phyloP scores from a whole-genome alignment of 2,113 vertebrate genomes.

The Phylloscopus trochilus region DNA sequence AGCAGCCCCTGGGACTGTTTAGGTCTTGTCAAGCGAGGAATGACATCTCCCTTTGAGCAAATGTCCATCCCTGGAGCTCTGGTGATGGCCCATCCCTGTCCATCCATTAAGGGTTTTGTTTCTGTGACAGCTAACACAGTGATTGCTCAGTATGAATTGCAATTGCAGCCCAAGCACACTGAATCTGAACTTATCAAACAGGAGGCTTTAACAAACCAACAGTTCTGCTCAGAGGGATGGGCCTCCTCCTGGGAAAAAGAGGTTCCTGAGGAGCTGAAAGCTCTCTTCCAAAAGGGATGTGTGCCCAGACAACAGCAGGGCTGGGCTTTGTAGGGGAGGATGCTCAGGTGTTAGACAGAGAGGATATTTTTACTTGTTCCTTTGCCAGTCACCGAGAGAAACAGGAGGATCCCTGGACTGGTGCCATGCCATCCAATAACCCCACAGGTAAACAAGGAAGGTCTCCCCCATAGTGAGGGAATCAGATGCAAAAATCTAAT shows the following conservation, averaged over 20 bases:
- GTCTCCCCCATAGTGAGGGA: background rate
- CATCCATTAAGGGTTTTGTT: conserved; percentile 20
- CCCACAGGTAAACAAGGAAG: background rate
- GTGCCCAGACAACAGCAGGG: conserved; percentile 50
- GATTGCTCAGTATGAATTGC: background rate
- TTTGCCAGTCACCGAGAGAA: background rate
- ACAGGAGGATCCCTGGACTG: background rate
- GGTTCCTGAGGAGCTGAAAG: background rate
- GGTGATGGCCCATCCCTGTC: background rate
- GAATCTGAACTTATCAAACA: background rate
- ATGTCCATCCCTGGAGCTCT: background rate
- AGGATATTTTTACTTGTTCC: background rate
- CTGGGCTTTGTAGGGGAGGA: background rate
- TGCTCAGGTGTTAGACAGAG: conserved; percentile 37
- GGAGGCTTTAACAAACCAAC: background rate
- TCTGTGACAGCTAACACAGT: background rate
- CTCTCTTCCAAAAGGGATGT: background rate
- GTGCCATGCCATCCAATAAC: background rate
- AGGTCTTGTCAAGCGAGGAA: background rate
- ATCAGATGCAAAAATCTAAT: background rate
- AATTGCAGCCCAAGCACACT: background rate
- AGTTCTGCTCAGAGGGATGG: background rate
- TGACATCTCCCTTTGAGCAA: conserved; percentile 11
- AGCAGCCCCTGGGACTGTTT: background rate
- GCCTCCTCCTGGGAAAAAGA: background rate